Evolutionary conservation across 2,797 vertebrate genomes (phyloP).

Genomic region (Carduelis carduelis): DNA sequence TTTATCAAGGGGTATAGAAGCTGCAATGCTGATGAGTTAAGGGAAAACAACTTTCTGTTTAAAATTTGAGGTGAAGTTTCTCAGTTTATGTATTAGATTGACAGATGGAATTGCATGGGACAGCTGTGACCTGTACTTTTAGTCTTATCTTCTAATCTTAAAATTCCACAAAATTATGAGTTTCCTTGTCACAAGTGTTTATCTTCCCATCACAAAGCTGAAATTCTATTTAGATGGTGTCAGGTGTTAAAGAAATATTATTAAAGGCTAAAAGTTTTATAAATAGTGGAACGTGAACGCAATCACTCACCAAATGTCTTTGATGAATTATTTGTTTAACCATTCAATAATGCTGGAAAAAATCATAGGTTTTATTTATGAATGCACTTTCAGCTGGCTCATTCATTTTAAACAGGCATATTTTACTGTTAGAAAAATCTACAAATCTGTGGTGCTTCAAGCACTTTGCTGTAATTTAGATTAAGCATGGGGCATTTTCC

Average conservation of each 20-base stretch:
- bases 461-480: background rate
- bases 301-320: background rate
- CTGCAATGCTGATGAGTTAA: background rate
- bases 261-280: background rate
- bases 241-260: background rate
- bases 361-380: slow-evolving; percentile 9
- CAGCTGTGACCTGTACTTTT: background rate
- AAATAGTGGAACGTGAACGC: background rate
- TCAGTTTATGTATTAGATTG: background rate
- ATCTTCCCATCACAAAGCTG: background rate
- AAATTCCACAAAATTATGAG: background rate
- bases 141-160: background rate
- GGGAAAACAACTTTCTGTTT: background rate
- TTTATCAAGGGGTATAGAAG: background rate
- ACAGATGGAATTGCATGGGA: background rate
- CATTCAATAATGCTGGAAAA: background rate
- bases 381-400: slow-evolving; percentile 20
- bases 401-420: slow-evolving; percentile 35
- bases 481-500: background rate
- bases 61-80: background rate
- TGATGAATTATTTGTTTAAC: slow-evolving; percentile 37
- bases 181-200: background rate
- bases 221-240: background rate
- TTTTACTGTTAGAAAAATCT: slow-evolving; percentile 10
- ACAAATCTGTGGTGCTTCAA: background rate